phyloP scores from a whole-genome alignment of 2,113 vertebrate species.

The Agapornis roseicollis region DNA sequence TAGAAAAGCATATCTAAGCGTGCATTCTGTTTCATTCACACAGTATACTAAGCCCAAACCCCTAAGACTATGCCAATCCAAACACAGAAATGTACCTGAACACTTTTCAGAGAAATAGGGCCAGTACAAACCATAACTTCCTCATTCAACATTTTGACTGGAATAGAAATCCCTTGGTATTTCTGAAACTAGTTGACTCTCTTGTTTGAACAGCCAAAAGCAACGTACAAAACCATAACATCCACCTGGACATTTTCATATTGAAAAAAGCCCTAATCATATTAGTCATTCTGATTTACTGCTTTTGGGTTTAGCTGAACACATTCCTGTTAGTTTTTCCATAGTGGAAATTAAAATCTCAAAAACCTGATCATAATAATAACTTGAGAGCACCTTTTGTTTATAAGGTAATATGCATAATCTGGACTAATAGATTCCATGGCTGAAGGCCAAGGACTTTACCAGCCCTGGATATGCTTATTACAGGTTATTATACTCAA shows the following conservation, averaged over 20 bases:
- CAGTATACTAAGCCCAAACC: neutral
- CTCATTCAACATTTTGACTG: neutral
- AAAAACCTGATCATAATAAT: neutral
- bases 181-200: neutral
- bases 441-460: conserved; percentile 33
- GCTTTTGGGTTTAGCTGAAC: neutral
- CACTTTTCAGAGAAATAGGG: neutral
- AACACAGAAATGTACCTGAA: neutral
- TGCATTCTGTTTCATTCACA: neutral
- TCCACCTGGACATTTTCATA: neutral
- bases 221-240: neutral
- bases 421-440: neutral
- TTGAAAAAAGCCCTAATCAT: neutral
- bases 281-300: neutral
- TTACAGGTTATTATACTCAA: neutral
- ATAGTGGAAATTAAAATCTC: neutral
- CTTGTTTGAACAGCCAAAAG: neutral
- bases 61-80: neutral
- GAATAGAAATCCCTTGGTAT: neutral
- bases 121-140: neutral
- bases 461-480: neutral
- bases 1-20: neutral
- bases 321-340: neutral
- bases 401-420: conserved; percentile 17
- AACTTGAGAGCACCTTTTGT: conserved; percentile 3